Conservation (phyloP, 1,140 invertebrate species). For the Teleogryllus occipitalis region DNA sequence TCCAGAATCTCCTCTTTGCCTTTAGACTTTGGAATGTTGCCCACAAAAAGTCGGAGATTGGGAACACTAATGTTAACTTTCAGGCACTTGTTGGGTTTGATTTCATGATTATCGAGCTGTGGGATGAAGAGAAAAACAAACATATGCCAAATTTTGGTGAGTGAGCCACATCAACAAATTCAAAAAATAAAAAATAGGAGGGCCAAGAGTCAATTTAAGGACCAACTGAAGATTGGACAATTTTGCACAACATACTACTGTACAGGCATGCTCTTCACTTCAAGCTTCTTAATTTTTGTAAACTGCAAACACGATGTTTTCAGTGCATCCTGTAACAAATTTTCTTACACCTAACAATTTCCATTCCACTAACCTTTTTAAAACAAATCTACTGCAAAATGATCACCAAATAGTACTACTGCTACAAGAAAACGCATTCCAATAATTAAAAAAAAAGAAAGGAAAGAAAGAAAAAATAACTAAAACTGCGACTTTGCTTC, state of each 20-base stretch:
- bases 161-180: constrained; percentile 30
- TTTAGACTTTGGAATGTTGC: constrained; percentile 99
- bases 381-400: constrained; percentile 14
- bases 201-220: constrained; percentile 21
- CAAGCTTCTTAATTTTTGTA: constrained; percentile 17
- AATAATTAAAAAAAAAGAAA: constrained; percentile 12
- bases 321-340: constrained; percentile 21
- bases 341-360: constrained; percentile 19
- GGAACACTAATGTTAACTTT: constrained; percentile 99
- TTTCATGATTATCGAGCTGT: constrained; percentile 99
- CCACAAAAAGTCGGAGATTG: constrained; percentile 99
- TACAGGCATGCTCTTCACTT: constrained; percentile 29
- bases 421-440: constrained; percentile 18
- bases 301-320: constrained; percentile 14
- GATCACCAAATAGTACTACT: constrained; percentile 19
- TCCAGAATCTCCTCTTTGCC: constrained; percentile 99
- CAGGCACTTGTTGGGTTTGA: constrained; percentile 96
- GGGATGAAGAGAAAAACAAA: constrained; percentile 58
- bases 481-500: constrained; percentile 17
- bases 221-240: constrained; percentile 30
- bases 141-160: constrained; percentile 53
- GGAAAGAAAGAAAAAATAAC: not conserved
- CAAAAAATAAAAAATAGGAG: constrained; percentile 21
- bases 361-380: constrained; percentile 1
- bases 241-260: constrained; percentile 31